These are phyloP conservation scores for Netelia inedita DNA, from an alignment of 2,888 invertebrate species.

Conservation along the genomic window DNA sequence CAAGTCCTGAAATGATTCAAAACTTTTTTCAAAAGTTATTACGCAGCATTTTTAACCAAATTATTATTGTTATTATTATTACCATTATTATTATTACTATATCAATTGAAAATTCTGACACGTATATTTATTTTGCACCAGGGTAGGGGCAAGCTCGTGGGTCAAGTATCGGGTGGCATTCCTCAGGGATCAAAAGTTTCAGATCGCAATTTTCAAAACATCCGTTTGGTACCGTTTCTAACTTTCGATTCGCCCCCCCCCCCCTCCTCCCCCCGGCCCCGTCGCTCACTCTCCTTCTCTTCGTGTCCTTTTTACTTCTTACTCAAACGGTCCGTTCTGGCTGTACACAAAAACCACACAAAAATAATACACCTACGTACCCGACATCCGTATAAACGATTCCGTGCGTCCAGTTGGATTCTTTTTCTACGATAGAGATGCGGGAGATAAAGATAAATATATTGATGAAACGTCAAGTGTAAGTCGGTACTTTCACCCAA, in stretches of 20 bases:
- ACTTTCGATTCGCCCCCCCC: neutral
- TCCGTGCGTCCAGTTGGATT: slow-evolving; percentile 20
- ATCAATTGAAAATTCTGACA: too few species aligned
- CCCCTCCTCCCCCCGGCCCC: too few species aligned
- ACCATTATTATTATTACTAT: too few species aligned
- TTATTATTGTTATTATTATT: neutral
- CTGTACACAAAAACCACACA: neutral
- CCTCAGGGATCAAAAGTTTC: neutral
- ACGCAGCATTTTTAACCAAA: neutral
- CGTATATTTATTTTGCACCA: too few species aligned
- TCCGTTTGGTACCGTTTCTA: neutral
- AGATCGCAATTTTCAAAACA: neutral
- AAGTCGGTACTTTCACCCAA: slow-evolving; percentile 60
- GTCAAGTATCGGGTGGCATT: neutral
- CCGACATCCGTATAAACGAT: slow-evolving; percentile 9
- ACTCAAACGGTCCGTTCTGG: neutral
- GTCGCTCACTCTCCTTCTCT: neutral
- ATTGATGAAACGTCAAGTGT: slow-evolving; percentile 58
- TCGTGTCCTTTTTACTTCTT: neutral
- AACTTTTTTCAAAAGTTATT: neutral
- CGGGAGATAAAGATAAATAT: slow-evolving; percentile 58
- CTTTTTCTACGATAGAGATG: slow-evolving; percentile 37
- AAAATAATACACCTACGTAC: neutral
- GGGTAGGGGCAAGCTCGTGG: too few species aligned
- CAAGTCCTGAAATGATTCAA: neutral